Base-by-base conservation (phyloP, 2,888 invertebrate species). In the Panopea generosa region DNA sequence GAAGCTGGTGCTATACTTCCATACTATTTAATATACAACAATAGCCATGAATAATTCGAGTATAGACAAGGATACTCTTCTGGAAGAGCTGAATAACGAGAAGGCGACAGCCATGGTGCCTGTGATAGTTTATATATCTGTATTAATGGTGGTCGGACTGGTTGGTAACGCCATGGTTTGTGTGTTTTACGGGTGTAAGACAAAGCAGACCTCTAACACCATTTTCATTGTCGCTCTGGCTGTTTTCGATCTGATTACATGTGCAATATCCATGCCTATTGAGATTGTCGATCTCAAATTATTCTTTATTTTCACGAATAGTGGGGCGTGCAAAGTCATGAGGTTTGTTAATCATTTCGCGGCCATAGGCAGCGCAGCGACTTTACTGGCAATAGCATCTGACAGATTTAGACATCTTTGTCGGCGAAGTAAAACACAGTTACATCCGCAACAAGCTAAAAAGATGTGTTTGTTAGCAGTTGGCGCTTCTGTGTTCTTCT, bases 351-450 rank as follows among this genome's bases (percentile, higher is more conserved):
- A 83, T 40, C 74, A 83, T 38, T 77, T 86, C 47, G 76, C 80
- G 14, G 77, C 83, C 0, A 73, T 84, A 20, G 77, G 77, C 18
- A 86, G 86, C 16, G 84, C 77, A 0, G 38, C 69, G 16, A 84
- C 76, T 6, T 72, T 88, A 2, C 53, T 87, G 2, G 84, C 82
- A 0, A 86, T 88, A 50, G 80, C 87, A 1, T 71, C 83, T 1
- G 88, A 88, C 55, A 67, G 90, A 11, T 88, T 82, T 72, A 63
- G 82, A 53, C 85, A 86, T 38, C 78, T 90, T 7, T 87, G 90
- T 53, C 75, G 61, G 18, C 90, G 88, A 1, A 78, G 87, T 14
- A 73, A 81, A 22, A 65, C 62, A 14, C 89, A 89, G 59, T 74
- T 88, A 38, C 62, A 73, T 2, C 29, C 77, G 0, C 67, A 50